These are phyloP conservation scores for Myodes glareolus DNA, from an alignment of 2,113 vertebrate species.

Conservation along the genomic window DNA sequence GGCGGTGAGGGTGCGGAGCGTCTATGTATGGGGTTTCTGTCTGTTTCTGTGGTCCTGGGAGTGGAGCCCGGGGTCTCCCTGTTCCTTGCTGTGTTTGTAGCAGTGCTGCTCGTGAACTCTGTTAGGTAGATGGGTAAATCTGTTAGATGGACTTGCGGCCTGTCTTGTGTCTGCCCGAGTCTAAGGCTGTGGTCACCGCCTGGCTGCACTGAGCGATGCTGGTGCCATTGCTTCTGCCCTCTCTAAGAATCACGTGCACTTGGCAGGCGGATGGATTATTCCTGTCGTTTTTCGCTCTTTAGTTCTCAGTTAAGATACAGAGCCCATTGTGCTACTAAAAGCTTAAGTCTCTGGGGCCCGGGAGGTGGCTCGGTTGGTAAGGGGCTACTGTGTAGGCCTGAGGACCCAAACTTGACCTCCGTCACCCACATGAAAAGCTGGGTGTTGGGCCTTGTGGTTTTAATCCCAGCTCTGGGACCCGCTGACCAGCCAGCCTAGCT, in stretches of 20 bases:
- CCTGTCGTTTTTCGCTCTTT: neutral
- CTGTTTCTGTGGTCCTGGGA: too few species aligned
- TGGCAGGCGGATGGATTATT: neutral
- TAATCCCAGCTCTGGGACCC: neutral
- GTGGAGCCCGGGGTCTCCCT: neutral
- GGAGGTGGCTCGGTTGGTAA: neutral
- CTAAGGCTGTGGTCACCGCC: neutral
- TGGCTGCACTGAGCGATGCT: neutral
- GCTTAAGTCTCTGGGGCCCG: neutral
- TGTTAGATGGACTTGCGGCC: neutral
- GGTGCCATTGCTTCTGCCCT: neutral
- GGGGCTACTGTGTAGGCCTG: neutral
- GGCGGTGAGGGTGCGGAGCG: neutral
- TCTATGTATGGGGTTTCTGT: neutral
- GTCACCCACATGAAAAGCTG: too few species aligned
- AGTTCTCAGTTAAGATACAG: neutral
- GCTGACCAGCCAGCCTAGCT: neutral
- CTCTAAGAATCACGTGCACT: neutral
- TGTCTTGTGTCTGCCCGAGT: neutral
- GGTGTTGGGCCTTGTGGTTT: neutral
- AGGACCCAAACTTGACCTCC: neutral
- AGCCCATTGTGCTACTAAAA: neutral
- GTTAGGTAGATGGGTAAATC: neutral
- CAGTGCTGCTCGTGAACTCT: neutral
- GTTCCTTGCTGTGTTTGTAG: neutral